Conservation (phyloP, 2,113 vertebrate genomes). For the Grus americana region DNA sequence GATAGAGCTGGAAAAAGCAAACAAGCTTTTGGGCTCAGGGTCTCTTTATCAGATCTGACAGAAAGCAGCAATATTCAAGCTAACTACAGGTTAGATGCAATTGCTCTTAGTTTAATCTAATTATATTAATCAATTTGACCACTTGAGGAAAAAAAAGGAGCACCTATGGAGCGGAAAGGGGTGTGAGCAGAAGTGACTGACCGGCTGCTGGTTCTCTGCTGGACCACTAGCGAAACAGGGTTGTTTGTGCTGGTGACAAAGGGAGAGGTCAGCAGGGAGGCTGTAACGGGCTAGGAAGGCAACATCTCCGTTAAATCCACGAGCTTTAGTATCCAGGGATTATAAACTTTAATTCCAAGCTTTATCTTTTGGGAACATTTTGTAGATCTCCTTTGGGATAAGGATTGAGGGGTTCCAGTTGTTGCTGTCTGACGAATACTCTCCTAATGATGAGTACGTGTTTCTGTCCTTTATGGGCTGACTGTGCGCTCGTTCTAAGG, state of each 20-base stretch:
- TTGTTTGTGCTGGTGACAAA: conserved; percentile 7
- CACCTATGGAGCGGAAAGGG: not conserved
- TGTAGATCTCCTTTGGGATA: not conserved
- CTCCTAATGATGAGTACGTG: not conserved
- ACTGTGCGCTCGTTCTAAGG: not conserved
- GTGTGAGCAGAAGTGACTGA: not conserved
- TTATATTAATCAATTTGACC: conserved; percentile 32
- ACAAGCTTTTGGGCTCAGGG: conserved; percentile 4
- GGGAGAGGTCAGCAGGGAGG: not conserved
- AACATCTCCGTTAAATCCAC: not conserved
- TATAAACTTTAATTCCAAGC: not conserved
- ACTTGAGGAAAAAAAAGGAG: not conserved
- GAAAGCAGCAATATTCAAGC: conserved; percentile 41
- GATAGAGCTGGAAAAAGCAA: conserved; percentile 33
- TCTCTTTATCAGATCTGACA: conserved; percentile 45
- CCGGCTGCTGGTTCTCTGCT: not conserved
- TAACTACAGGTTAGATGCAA: conserved; percentile 37
- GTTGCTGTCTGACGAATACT: not conserved
- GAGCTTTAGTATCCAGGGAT: not conserved
- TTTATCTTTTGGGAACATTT: conserved; percentile 6
- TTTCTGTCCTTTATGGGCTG: not conserved
- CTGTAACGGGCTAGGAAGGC: not conserved
- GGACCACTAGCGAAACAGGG: not conserved
- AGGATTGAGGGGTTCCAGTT: not conserved
- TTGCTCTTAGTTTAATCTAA: conserved; percentile 50